Evolutionary conservation across 1,140 invertebrate species (phyloP), one percentile per base, ranked within the genome.

Genomic region (Papilio xuthus): DNA sequence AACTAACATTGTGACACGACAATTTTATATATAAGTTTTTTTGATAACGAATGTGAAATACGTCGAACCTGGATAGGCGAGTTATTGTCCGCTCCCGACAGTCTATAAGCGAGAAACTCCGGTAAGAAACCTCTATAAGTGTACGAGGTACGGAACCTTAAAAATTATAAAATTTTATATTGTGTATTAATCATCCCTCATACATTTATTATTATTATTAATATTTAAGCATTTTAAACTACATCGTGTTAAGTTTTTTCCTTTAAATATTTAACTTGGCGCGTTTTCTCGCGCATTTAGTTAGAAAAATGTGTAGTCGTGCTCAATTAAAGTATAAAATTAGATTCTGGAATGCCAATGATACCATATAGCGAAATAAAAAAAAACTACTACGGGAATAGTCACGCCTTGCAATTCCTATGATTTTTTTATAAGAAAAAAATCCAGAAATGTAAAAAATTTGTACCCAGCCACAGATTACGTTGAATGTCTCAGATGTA

Each of bases 401-500:
- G 50, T 60, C 73, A 10, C 18, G 73, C 73, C 73, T 75, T 75
- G 73, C 50, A 75, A 56, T 75, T 60, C 26, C 42, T 60, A 26
- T 23, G 20, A 32, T 12, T 74, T 74, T 74, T 75, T 75, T 20
- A 28, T 0, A 13, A 20, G 28, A 20, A 56, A 75, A 75, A 75
- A 60, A 75, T n/a, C 26, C 15, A 75, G 70, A 75, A 75, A 75
- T 56, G 73, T 50, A 75, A 75, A 56, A 73, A 56, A 53, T 75
- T 28, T 20, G 50, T 56, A 75, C 73, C 73, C 73, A 37, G 50
- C 73, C 50, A 10, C 15, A 42, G 37, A 28, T 75, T 26, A 47
- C 15, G 44, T 73, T 9, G 12, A 60, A 75, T 74, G 26, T 74
- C 50, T 53, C 23, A 73, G 71, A 73, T 74, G 67, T 44, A 73